Percentiles rank a stretch among this genome's conserved stretches.
Conservation (phyloP, 2,797 vertebrate species). For the Enteromius anoplus region DNA sequence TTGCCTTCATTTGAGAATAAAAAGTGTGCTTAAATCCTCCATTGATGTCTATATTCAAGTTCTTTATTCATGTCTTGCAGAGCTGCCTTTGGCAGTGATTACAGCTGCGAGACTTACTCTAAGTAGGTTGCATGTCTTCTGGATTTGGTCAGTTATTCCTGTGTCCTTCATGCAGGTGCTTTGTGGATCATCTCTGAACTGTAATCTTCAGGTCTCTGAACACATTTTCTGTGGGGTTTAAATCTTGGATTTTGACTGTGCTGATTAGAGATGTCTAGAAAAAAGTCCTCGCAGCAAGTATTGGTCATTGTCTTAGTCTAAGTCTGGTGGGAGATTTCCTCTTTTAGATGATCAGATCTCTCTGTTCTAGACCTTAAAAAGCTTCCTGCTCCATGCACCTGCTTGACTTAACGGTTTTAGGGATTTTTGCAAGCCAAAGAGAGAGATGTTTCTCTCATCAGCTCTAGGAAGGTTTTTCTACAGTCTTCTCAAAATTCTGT, state of each 20-base stretch:
- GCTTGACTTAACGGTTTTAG: background rate
- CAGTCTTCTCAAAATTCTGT: background rate
- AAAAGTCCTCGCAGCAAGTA: background rate
- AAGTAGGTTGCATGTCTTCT: constrained; percentile 5
- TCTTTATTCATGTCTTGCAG: constrained; percentile 12
- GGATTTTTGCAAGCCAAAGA: background rate
- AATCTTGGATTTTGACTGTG: constrained; percentile 4
- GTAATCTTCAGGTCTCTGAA: constrained; percentile 37
- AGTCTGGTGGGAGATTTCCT: background rate
- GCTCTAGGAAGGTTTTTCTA: background rate
- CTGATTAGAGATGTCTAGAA: constrained; percentile 24
- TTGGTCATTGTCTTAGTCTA: background rate
- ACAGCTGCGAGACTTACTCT: constrained; percentile 9
- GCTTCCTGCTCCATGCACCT: background rate
- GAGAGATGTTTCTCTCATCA: background rate
- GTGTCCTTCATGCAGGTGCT: background rate
- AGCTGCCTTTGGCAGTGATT: constrained; percentile 25
- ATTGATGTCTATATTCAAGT: constrained; percentile 3
- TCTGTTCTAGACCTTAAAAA: background rate
- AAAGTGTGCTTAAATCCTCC: background rate
- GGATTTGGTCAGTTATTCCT: constrained; percentile 35
- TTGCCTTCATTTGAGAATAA: background rate
- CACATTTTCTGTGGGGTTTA: constrained; percentile 37
- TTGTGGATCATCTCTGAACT: constrained; percentile 21
- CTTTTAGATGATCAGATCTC: background rate